Evolutionary conservation across 2,113 vertebrate species (phyloP).

Genomic region (Sitta europaea): DNA sequence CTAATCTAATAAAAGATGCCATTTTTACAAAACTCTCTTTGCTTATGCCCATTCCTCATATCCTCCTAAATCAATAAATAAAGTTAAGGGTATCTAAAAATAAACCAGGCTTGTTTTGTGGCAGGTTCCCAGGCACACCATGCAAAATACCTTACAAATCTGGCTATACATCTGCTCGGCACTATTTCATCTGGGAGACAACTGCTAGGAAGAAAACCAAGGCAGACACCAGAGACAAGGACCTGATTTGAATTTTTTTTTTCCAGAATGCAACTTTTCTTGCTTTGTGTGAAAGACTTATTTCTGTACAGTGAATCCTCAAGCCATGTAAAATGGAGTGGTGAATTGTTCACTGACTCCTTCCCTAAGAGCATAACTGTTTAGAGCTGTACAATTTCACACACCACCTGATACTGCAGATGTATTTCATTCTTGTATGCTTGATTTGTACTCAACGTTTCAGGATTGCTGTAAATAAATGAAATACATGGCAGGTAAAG

Average conservation of each 20-base stretch:
- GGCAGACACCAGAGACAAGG: not conserved
- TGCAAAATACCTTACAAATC: not conserved
- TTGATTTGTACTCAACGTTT: not conserved
- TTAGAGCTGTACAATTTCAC: not conserved
- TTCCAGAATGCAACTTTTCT: not conserved
- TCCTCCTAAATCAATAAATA: conserved; percentile 48
- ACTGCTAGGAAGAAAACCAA: not conserved
- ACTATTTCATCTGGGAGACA: not conserved
- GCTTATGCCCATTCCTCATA: conserved; percentile 4
- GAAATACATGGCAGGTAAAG: not conserved
- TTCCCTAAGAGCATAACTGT: not conserved
- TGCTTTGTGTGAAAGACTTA: not conserved
- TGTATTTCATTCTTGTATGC: not conserved
- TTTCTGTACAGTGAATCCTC: not conserved
- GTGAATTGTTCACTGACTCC: not conserved
- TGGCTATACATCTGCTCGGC: not conserved
- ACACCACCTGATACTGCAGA: not conserved
- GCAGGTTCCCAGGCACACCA: not conserved
- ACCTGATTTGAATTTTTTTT: not conserved
- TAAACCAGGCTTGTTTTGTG: not conserved
- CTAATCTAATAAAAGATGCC: conserved; percentile 59
- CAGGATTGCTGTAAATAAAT: not conserved
- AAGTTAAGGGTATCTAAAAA: conserved; percentile 49
- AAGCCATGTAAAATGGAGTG: not conserved
- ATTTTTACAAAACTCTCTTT: conserved; percentile 12